phyloP scores from a whole-genome alignment of 2,113 vertebrate genomes.

The Pao palembangensis region DNA sequence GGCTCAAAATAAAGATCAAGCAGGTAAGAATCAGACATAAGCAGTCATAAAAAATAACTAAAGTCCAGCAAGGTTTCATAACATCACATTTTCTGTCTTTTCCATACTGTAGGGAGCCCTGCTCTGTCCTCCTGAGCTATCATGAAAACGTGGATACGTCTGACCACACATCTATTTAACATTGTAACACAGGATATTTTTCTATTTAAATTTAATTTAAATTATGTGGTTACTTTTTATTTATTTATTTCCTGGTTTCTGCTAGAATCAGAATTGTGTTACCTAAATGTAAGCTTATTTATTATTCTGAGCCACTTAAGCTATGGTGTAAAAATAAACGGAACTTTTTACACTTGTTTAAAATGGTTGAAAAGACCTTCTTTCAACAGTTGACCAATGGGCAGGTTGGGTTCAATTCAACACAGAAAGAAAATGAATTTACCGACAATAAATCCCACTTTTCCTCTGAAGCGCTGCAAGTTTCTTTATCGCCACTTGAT shows the following conservation, averaged over 20 bases:
- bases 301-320: too few relatives aligned
- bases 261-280: neutral
- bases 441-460: too few relatives aligned
- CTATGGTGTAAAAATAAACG: too few relatives aligned
- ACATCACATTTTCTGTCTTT: neutral
- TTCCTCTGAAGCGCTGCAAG: neutral
- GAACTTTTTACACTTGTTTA: too few relatives aligned
- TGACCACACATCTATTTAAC: neutral
- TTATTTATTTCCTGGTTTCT: neutral
- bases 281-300: too few relatives aligned
- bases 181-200: neutral
- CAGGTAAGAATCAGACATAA: neutral
- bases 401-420: too few relatives aligned
- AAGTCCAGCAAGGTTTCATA: neutral
- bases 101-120: neutral
- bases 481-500: constrained; percentile 13
- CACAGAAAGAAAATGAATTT: too few relatives aligned
- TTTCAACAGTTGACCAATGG: too few relatives aligned
- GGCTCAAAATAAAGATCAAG: neutral
- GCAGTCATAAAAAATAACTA: neutral
- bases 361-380: too few relatives aligned
- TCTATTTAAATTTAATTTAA: neutral
- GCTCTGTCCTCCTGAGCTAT: neutral
- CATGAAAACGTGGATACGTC: too few relatives aligned
- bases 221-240: neutral